Evolutionary conservation across 2,888 invertebrate species (phyloP), one percentile per base, ranked within the genome.

Genomic region (Imbricaverruca yamaguchii): DNA sequence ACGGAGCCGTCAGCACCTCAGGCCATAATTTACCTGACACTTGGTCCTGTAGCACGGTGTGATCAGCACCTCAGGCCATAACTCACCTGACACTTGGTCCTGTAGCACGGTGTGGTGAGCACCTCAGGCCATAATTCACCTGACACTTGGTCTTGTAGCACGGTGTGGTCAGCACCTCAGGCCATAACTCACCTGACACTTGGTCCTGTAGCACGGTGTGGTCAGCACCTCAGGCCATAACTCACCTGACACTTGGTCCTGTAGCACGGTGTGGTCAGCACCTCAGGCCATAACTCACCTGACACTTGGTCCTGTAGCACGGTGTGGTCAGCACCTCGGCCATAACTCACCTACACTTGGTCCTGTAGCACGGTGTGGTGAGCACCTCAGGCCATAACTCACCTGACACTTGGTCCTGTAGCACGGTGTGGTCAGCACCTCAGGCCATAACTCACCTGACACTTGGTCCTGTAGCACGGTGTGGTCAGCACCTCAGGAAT

Each of bases 141-240:
- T 39, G 39, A 39, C 39, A 39, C 39, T 39, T 39, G 39, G 39
- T 39, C 39, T 39, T 39, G 39, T 39, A 39, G n/a, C n/a, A n/a
- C n/a, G n/a, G n/a, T n/a, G n/a, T n/a, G n/a, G n/a, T n/a, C n/a
- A n/a, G n/a, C n/a, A n/a, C n/a, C n/a, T n/a, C n/a, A n/a, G n/a
- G n/a, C n/a, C n/a, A n/a, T 80, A 21, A 83, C 84, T 86, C 87
- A 92, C 92, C 89, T 94, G 94, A 85, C 93, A 93, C 0, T 92
- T 91, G 4, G 92, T 92, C 81, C 83, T 79, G 61, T 89, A 89
- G 84, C 89, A 87, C 80, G 81, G 80, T 82, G 84, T 18, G 84
- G 81, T 18, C 83, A 83, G 23, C 85, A 83, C 25, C 82, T 80
- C 21, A 84, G 18, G 63, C n/a, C n/a, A n/a, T n/a, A n/a, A n/a